A percentile compares a stretch with the other conserved stretches of the same genome.
These are phyloP conservation scores for Sapajus apella DNA, from an alignment of 2,113 vertebrate genomes.

Conservation along the genomic window DNA sequence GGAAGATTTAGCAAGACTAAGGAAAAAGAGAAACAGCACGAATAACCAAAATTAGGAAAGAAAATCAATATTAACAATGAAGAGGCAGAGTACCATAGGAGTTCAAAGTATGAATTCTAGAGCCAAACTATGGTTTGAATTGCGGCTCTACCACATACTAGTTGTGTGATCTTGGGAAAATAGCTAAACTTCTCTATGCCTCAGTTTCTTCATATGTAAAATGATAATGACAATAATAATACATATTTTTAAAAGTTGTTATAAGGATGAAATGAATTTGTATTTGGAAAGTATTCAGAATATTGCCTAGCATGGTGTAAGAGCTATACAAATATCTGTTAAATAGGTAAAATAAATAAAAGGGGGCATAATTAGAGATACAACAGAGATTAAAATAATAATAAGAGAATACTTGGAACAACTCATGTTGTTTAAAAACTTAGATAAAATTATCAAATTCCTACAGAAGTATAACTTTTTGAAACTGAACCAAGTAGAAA, in stretches of 20 bases:
- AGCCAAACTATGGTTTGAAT: neutral
- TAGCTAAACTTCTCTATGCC: neutral
- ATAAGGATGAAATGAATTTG: neutral
- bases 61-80: neutral
- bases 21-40: neutral
- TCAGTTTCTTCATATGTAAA: neutral
- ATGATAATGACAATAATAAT: neutral
- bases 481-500: neutral
- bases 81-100: neutral
- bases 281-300: neutral
- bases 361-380: neutral
- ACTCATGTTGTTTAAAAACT: neutral
- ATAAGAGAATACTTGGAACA: neutral
- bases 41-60: constrained; percentile 24
- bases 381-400: neutral
- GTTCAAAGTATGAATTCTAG: neutral
- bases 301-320: neutral
- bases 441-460: neutral
- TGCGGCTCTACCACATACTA: neutral
- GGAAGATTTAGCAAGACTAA: neutral
- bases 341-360: constrained; percentile 15
- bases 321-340: neutral
- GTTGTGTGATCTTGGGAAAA: neutral
- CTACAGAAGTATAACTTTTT: constrained; percentile 7
- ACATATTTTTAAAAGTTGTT: neutral